Conservation (phyloP, 2,113 vertebrate genomes). For the Podiceps cristatus region DNA sequence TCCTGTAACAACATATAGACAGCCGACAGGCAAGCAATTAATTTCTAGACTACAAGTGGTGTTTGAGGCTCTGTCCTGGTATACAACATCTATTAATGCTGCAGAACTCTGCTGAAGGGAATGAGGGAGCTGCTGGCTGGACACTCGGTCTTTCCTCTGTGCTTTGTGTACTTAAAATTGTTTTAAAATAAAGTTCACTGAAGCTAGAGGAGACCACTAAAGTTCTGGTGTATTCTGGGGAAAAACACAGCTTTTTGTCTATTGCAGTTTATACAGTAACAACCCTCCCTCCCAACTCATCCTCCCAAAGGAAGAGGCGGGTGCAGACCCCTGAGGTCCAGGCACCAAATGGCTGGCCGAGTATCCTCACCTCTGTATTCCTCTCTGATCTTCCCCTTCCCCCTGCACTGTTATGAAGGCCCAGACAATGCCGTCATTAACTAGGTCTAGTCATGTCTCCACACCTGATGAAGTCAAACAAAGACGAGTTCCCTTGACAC, state of each 20-base stretch:
- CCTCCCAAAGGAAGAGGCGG: not conserved
- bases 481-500: not conserved
- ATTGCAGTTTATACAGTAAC: not conserved
- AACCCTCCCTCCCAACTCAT: not conserved
- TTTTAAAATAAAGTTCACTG: not conserved
- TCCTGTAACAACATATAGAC: conserved; percentile 66
- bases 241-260: not conserved
- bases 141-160: not conserved
- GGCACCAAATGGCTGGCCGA: not conserved
- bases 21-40: conserved; percentile 66
- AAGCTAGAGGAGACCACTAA: not conserved
- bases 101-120: not conserved
- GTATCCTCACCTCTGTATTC: not conserved
- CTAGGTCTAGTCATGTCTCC: not conserved
- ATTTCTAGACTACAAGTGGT: conserved; percentile 48
- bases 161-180: not conserved
- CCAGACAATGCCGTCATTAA: not conserved
- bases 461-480: not conserved
- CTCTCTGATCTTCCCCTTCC: not conserved
- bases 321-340: not conserved
- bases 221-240: not conserved
- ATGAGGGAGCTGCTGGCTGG: not conserved
- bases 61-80: not conserved
- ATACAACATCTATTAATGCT: conserved; percentile 13
- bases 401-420: not conserved